Evolutionary conservation across 2,888 invertebrate genomes (phyloP).

Genomic region (Dicyrtomina minuta): DNA sequence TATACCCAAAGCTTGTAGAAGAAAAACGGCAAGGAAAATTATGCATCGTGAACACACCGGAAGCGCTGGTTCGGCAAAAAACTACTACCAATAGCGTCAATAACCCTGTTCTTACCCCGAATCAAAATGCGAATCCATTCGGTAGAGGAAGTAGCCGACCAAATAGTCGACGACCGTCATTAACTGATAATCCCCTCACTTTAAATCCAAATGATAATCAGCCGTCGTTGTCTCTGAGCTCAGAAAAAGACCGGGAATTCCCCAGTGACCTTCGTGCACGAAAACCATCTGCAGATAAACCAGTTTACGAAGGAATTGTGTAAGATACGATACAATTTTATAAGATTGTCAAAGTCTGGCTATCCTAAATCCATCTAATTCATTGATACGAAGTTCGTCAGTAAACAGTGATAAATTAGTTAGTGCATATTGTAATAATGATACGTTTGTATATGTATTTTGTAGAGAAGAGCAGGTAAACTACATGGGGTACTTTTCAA

Average conservation of each 20-base stretch:
- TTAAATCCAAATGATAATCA: conserved; percentile 20
- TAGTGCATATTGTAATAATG: not conserved
- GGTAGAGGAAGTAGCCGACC: conserved; percentile 7
- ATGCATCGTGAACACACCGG: conserved; percentile 60
- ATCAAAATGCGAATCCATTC: not conserved
- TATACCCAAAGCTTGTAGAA: conserved; percentile 65
- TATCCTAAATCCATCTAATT: too few relatives aligned
- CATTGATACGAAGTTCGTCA: too few relatives aligned
- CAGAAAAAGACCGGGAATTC: conserved; percentile 21
- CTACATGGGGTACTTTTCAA: conserved; percentile 70
- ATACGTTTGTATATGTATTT: too few relatives aligned
- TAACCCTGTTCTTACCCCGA: not conserved
- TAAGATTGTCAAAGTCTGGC: too few relatives aligned
- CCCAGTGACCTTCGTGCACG: conserved; percentile 9
- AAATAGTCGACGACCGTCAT: conserved; percentile 32
- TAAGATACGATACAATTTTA: conserved; percentile 6
- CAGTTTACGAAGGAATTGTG: conserved; percentile 33
- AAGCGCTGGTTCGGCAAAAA: conserved; percentile 19
- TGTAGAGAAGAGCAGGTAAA: conserved; percentile 65
- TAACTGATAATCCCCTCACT: conserved; percentile 27
- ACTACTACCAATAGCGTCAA: too few relatives aligned
- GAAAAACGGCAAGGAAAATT: conserved; percentile 67
- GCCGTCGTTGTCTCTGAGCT: conserved; percentile 29
- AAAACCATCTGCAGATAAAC: conserved; percentile 22
- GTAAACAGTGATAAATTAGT: not conserved